phyloP scores from a whole-genome alignment of 37 sponge, comb jelly and placozoan species.

The Agelas oroides region DNA sequence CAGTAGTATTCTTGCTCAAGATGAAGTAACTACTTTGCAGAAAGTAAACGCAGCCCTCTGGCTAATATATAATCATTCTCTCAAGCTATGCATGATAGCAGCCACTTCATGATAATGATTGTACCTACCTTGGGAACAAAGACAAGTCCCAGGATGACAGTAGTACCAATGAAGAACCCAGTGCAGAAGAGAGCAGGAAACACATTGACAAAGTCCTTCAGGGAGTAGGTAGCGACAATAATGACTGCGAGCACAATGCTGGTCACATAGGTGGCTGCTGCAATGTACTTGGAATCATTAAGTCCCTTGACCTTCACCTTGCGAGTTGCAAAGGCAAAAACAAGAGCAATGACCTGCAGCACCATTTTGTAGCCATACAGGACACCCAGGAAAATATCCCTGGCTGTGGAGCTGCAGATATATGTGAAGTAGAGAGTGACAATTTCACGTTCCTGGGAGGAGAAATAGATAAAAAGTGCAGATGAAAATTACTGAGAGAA shows the following conservation, averaged over 20 bases:
- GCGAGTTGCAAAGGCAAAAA: conserved; percentile 40
- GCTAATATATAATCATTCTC: too few relatives aligned
- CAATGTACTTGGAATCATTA: conserved; percentile 35
- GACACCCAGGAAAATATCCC: neutral
- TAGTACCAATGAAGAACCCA: neutral
- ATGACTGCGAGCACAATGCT: neutral
- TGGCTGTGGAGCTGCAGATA: neutral
- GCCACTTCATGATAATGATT: too few relatives aligned
- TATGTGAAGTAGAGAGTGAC: neutral
- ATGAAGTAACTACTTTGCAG: too few relatives aligned
- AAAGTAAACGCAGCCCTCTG: too few relatives aligned
- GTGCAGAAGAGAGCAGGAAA: neutral
- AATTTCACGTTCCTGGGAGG: too few relatives aligned
- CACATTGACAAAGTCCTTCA: conserved; percentile 13
- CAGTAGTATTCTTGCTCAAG: too few relatives aligned
- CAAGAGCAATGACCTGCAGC: conserved; percentile 15
- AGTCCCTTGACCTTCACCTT: conserved; percentile 47
- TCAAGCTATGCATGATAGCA: too few relatives aligned
- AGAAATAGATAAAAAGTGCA: too few relatives aligned
- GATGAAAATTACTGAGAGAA: too few relatives aligned
- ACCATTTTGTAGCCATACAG: conserved; percentile 3
- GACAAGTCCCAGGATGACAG: conserved; percentile 8
- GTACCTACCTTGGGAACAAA: too few relatives aligned
- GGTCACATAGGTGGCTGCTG: conserved; percentile 26
- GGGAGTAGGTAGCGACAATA: neutral